Evolutionary conservation across 2,113 vertebrate genomes (phyloP), one percentile per base, ranked within the genome.

Genomic region (Oreotrochilus melanogaster): DNA sequence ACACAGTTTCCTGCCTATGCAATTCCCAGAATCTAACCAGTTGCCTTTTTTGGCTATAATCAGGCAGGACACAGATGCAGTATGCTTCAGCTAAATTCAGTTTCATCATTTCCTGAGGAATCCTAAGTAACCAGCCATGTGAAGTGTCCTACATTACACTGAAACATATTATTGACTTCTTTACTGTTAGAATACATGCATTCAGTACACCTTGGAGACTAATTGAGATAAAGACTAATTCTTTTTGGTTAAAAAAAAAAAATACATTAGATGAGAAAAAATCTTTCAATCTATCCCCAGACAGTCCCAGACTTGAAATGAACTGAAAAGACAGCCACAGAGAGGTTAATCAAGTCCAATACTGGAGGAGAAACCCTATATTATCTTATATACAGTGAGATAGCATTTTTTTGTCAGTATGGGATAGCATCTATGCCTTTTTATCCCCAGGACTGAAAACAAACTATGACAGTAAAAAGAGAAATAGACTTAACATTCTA

Each of bases 21-120:
- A 97, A 96, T 89, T 96, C 96, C 95, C 96, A 93, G 96, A 97
- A 97, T 88, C 95, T 97, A 97, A 97, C 97, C 65, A 96, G 93
- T 98, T 98, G 97, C 98, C 98, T 98, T 98, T 98, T 98, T 98
- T 98, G 98, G 98, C 98, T 94, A 98, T 97, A 97, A 98, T 96
- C 86, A 93, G 96, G 96, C 93, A 97, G 95, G 96, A 97, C 89
- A 96, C 95, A 97, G 92, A 96, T 76, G 88, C 92, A 95, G 66
- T 73, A 62, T 21, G 76, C 90, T 94, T 97, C 86, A 96, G 96
- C 96, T 98, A 95, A 98, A 96, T 96, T 97, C 92, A 94, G 96
- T 96, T 97, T 98, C 97, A 96, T 97, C 96, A 98, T 98, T 98
- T 98, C 98, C 98, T 98, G 95, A 98, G 94, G 96, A 97, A 98